A percentile compares a stretch with the other conserved stretches of the same genome.
Evolutionary conservation across 2,888 invertebrate genomes (phyloP).

Genomic region (Neoascia interrupta): DNA sequence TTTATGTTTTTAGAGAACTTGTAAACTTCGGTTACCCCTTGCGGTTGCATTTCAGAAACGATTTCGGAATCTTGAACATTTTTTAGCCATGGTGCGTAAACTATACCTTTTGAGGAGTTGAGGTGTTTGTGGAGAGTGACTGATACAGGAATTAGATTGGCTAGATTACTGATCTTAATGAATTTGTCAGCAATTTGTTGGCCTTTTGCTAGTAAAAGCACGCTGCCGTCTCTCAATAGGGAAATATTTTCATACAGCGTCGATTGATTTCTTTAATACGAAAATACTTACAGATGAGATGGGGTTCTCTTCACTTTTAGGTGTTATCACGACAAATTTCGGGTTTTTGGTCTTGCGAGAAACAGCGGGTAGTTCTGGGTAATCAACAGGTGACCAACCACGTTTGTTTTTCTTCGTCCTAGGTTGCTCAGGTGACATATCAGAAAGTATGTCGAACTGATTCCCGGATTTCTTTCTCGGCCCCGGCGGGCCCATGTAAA

Average conservation of each 20-base stretch:
- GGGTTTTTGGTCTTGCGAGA: not conserved
- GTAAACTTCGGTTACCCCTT: conserved; percentile 37
- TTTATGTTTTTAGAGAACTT: conserved; percentile 23
- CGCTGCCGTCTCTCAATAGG: conserved; percentile 3
- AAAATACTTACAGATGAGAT: conserved; percentile 14
- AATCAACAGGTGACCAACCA: too few relatives aligned
- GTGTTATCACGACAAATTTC: not conserved
- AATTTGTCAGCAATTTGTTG: conserved; percentile 23
- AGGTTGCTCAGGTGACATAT: too few relatives aligned
- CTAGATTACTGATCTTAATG: not conserved
- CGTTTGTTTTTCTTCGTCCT: too few relatives aligned
- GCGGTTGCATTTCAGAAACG: conserved; percentile 26
- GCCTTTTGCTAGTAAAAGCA: conserved; percentile 20
- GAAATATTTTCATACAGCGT: not conserved
- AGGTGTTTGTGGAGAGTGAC: conserved; percentile 32
- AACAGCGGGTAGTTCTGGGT: too few relatives aligned
- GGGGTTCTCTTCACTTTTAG: too few relatives aligned
- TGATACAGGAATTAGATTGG: not conserved
- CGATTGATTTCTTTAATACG: conserved; percentile 14
- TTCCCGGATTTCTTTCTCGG: too few relatives aligned
- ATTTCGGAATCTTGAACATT: conserved; percentile 43
- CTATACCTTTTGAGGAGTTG: conserved; percentile 37
- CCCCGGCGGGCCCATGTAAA: too few relatives aligned
- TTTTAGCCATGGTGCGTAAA: too few relatives aligned
- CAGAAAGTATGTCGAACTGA: too few relatives aligned